Evolutionary conservation across 1,140 invertebrate species (phyloP), one percentile per base, ranked within the genome.

Genomic region (Tetraneura akinire): DNA sequence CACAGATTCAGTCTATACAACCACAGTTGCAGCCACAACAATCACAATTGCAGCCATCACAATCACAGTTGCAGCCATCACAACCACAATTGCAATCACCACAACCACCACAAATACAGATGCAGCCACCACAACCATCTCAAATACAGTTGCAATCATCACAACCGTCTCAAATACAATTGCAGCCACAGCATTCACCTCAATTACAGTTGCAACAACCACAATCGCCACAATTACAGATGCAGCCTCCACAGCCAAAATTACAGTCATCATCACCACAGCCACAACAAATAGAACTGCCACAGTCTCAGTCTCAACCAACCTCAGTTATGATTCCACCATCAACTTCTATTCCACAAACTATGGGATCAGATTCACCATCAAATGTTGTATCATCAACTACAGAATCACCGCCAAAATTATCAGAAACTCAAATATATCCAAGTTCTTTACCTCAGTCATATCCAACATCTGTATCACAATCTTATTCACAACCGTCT

Each of bases 31-130:
- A 80, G 18, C 82, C 81, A 32, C 70, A 76, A 71, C 55, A 82
- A 21, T 51, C 26, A 10, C 74, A 57, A 32, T 16, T 47, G 11
- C 80, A 71, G 74, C 83, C n/a, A 26, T 83, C 53, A 53, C 83
- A 3, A 81, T 68, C 16, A 83, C 83, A 9, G 80, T 83, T 14
- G 81, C 84, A 1, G 82, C 82, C 26, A 82, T 83, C 13, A 84
- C 84, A 18, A 82, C 83, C 14, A 82, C 83, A 10, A 82, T 82
- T 8, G 83, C 85, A 42, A 82, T 83, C 71, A 76, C 84, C 16
- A 21, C 80, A 81, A 47, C 82, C 42, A 45, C 68, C 86, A 86
- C 80, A 81, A 18, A n/a, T 16, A 5, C 55, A 60, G 26, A 26
- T 26, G 29, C 81, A 49, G 37, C 32, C 85, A 86, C 74, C 80